These are phyloP conservation scores for Hiodon tergisus DNA, from an alignment of 2,113 vertebrate genomes.

Conservation along the genomic window DNA sequence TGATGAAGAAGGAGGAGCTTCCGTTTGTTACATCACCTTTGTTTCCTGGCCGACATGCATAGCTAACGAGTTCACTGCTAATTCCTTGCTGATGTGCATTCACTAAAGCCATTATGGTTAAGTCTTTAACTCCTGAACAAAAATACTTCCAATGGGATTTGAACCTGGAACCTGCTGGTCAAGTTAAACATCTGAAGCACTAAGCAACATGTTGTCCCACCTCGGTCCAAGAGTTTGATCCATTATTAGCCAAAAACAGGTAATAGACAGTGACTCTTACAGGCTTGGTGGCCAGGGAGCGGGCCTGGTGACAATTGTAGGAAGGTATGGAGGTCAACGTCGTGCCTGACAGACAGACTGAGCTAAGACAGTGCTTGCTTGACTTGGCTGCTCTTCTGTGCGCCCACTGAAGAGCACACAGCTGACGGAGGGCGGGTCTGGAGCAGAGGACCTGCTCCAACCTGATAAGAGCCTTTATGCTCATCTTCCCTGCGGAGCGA, in stretches of 20 bases:
- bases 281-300: constrained; percentile 38
- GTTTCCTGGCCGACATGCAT: too few species aligned
- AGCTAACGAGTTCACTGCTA: too few species aligned
- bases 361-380: constrained; percentile 2
- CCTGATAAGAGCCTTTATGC: neutral
- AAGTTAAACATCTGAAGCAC: too few species aligned
- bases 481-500: constrained; percentile 2
- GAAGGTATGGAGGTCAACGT: constrained; percentile 2
- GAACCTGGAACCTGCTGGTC: too few species aligned
- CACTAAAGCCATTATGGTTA: too few species aligned
- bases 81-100: too few species aligned
- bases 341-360: neutral
- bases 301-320: constrained; percentile 10
- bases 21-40: too few species aligned
- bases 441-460: constrained; percentile 8
- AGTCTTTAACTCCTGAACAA: too few species aligned
- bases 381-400: constrained; percentile 13
- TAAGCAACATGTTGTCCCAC: neutral
- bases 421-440: neutral
- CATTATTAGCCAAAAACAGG: neutral
- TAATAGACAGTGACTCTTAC: constrained; percentile 17
- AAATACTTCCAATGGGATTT: too few species aligned
- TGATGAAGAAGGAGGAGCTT: neutral
- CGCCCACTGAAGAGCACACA: constrained; percentile 6
- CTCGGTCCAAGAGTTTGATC: neutral